Evolutionary conservation across 2,113 vertebrate species (phyloP), one percentile per base, ranked within the genome.

Genomic region (Callithrix jacchus): DNA sequence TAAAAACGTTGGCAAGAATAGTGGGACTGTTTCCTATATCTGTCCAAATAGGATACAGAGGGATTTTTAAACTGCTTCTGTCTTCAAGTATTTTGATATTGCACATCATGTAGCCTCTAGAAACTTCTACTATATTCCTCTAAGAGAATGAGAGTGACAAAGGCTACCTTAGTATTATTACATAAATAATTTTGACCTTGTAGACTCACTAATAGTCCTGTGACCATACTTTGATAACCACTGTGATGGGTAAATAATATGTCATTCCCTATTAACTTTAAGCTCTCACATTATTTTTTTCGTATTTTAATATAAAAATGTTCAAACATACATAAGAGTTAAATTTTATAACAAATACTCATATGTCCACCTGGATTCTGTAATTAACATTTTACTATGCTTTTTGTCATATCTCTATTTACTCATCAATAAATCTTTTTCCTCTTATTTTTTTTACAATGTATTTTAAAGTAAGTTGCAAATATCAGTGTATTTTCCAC

Each of bases 301-400:
- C 87, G 88, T n/a, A 91, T 83, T 91, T 91, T 58, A 81, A 80
- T 23, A 91, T 10, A 8, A 95, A 83, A 90, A 35, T 8, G 66
- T 77, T 86, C 56, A 92, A 94, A 47, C 14, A 80, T 5, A 58
- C 13, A 64, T 32, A 70, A 83, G 13, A 90, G n/a, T 21, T 79
- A 27, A 40, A 82, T 87, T 87, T 83, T 47, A 54, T 23, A 84
- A 94, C 42, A 86, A 77, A 87, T 77, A 94, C 3, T 49, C 37
- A 96, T 47, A 90, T 49, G 87, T n/a, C n/a, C 54, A 88, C 35
- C 40, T 79, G 94, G 35, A 87, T 89, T 92, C 73, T 70, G 86
- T 13, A 91, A 88, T n/a, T 52, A 86, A 83, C 12, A 85, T 49
- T 76, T 92, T 68, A 66, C 13, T 94, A 64, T 11, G 56, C 54